These are phyloP conservation scores for Pluvialis apricaria DNA, from an alignment of 2,113 vertebrate genomes.

Conservation along the genomic window DNA sequence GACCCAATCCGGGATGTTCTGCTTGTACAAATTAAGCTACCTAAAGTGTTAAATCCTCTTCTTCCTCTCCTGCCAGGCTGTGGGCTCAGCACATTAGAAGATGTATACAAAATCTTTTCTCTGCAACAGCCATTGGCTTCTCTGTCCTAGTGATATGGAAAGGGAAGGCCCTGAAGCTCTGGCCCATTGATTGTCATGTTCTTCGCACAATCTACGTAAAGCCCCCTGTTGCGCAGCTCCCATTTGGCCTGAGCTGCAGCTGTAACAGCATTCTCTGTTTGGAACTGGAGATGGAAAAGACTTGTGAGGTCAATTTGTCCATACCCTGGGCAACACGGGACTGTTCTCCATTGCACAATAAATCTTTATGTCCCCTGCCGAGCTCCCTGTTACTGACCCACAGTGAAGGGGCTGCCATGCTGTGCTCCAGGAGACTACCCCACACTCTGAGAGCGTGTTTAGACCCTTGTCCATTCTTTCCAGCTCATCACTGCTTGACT, in stretches of 20 bases:
- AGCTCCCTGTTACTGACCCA: background rate
- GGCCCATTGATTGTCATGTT: background rate
- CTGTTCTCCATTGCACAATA: background rate
- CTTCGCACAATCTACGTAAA: background rate
- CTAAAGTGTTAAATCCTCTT: background rate
- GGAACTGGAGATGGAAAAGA: background rate
- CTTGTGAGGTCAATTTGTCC: background rate
- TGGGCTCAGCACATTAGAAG: background rate
- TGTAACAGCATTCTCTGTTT: background rate
- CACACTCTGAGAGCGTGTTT: background rate
- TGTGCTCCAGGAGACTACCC: background rate
- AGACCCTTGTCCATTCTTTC: background rate
- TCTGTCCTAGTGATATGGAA: background rate
- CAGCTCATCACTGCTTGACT: background rate
- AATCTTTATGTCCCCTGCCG: background rate
- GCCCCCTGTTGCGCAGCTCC: background rate
- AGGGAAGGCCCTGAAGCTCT: background rate
- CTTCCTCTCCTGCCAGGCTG: background rate
- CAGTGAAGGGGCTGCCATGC: background rate
- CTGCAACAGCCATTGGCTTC: background rate
- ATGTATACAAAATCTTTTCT: background rate
- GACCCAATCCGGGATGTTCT: background rate
- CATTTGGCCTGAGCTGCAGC: background rate
- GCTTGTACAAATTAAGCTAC: background rate
- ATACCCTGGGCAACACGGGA: background rate